phyloP scores from a whole-genome alignment of 35 echinoderm and acorn worm species.

The Stichopus chloronotus region DNA sequence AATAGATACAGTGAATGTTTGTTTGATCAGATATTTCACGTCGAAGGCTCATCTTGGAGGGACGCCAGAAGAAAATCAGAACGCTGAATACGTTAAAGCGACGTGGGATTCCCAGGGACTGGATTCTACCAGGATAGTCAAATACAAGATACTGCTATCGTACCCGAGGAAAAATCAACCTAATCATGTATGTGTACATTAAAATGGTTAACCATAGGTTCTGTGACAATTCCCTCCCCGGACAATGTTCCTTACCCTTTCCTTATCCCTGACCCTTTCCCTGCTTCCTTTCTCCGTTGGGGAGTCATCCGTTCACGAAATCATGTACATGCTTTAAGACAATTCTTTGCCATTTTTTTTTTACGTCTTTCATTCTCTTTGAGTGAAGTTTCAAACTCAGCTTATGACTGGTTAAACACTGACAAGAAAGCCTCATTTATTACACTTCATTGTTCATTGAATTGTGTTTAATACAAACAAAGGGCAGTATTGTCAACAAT shows the following conservation, averaged over 20 bases:
- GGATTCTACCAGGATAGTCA: slow-evolving; percentile 71
- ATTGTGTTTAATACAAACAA: no score
- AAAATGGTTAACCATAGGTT: not conserved
- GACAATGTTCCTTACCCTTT: not conserved
- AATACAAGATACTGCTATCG: slow-evolving; percentile 78
- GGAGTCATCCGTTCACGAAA: no score
- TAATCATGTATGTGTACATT: slow-evolving; percentile 69
- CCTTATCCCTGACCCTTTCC: no score
- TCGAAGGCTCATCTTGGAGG: slow-evolving; percentile 80
- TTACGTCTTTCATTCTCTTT: no score
- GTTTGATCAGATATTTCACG: slow-evolving; percentile 42
- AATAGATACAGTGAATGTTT: not conserved
- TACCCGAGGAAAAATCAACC: slow-evolving; percentile 73
- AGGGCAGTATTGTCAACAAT: no score
- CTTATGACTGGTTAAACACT: no score
- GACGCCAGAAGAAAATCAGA: slow-evolving; percentile 73
- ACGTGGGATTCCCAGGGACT: slow-evolving; percentile 79
- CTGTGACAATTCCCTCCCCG: not conserved
- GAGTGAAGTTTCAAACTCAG: no score
- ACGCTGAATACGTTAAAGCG: slow-evolving; percentile 72
- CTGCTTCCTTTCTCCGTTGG: no score
- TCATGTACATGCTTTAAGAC: no score
- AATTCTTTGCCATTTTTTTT: no score
- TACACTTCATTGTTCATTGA: no score
- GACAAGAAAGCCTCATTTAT: no score